Evolutionary conservation across 2,888 invertebrate species (phyloP).

Genomic region (Zygaena filipendulae): DNA sequence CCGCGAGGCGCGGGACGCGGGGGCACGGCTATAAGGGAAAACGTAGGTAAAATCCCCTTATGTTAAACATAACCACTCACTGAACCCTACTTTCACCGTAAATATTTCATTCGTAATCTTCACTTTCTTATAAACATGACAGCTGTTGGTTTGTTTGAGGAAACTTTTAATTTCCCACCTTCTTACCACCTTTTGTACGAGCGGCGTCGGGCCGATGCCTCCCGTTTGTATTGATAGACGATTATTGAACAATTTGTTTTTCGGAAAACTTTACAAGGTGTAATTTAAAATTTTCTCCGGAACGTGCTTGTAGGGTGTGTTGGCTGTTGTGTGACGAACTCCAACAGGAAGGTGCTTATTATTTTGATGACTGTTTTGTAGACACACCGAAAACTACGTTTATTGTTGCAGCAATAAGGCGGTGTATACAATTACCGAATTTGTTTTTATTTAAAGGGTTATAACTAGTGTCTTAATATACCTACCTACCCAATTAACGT

Average conservation of each 20-base stretch:
- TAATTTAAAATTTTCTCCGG: conserved; percentile 52
- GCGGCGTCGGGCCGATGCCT: conserved; percentile 47
- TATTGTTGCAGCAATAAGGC: conserved; percentile 22
- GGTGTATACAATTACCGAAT: too few relatives aligned
- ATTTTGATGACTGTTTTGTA: conserved; percentile 44
- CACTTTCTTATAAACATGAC: conserved; percentile 66
- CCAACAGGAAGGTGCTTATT: conserved; percentile 43
- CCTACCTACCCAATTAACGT: too few relatives aligned
- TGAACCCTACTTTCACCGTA: conserved; percentile 65
- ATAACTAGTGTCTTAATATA: too few relatives aligned
- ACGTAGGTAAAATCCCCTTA: conserved; percentile 68
- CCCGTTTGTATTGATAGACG: conserved; percentile 54
- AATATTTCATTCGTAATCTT: conserved; percentile 68
- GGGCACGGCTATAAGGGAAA: conserved; percentile 42
- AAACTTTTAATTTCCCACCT: conserved; percentile 65
- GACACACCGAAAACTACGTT: conserved; percentile 22
- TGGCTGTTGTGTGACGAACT: conserved; percentile 34
- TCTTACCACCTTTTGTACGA: conserved; percentile 44
- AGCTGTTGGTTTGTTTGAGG: conserved; percentile 64
- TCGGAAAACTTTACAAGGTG: conserved; percentile 44
- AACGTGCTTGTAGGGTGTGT: conserved; percentile 19
- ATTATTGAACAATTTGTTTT: conserved; percentile 50
- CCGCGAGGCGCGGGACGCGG: conserved; percentile 31
- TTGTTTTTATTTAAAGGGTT: too few relatives aligned
- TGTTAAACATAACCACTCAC: conserved; percentile 66